These are phyloP conservation scores for Drosophila atroscutellata DNA, from an alignment of 2,888 invertebrate species.

Conservation along the genomic window DNA sequence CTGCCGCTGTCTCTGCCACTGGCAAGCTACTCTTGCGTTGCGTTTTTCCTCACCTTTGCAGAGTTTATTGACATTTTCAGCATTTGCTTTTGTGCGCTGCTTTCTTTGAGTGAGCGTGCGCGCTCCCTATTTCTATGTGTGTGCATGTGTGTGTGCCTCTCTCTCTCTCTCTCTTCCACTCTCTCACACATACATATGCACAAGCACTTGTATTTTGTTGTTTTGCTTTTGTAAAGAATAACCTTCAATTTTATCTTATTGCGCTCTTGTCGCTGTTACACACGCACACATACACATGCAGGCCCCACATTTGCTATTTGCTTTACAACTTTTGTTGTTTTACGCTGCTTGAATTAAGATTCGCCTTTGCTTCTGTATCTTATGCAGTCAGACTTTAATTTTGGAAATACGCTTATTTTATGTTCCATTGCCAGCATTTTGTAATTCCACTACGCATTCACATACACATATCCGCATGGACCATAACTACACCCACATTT, in stretches of 20 bases:
- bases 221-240: constrained; percentile 62
- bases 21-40: constrained; percentile 69
- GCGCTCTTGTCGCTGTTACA: constrained; percentile 58
- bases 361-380: constrained; percentile 39
- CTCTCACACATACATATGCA: constrained; percentile 48
- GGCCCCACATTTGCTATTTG: constrained; percentile 42
- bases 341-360: constrained; percentile 53
- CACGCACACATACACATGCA: constrained; percentile 28
- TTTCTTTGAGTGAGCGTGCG: constrained; percentile 69
- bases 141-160: constrained; percentile 21
- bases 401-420: constrained; percentile 40
- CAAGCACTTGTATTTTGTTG: constrained; percentile 48
- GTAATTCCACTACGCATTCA: constrained; percentile 35
- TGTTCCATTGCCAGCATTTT: constrained; percentile 45
- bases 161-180: constrained; percentile 18
- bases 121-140: constrained; percentile 54
- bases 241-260: constrained; percentile 79
- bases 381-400: constrained; percentile 36
- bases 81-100: constrained; percentile 75
- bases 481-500: constrained; percentile 40
- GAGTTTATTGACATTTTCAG: constrained; percentile 82
- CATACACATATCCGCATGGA: constrained; percentile 19
- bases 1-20: constrained; percentile 26
- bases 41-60: constrained; percentile 81
- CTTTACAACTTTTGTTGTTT: constrained; percentile 49